Evolutionary conservation across 1,140 invertebrate genomes (phyloP).

Genomic region (Drosophila kepulauana): DNA sequence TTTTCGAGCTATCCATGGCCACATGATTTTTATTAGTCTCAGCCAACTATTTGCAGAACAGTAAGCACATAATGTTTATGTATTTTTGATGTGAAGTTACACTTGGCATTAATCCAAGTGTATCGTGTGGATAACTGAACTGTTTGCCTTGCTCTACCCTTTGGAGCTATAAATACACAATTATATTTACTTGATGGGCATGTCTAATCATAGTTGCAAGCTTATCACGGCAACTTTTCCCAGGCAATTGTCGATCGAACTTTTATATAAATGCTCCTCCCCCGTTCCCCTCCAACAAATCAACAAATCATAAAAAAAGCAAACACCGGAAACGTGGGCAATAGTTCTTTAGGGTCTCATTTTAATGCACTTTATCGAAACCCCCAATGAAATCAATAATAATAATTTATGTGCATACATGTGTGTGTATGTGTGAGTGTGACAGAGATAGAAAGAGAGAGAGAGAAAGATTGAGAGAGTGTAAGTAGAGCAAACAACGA

Average conservation of each 20-base stretch:
- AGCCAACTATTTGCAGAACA: too few species aligned
- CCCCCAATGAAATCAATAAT: conserved; percentile 65
- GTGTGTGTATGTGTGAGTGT: conserved; percentile 18
- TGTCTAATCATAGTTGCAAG: conserved; percentile 50
- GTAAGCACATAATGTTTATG: too few species aligned
- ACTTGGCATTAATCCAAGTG: conserved; percentile 40
- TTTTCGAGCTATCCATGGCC: too few species aligned
- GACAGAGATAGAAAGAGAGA: conserved; percentile 12
- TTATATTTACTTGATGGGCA: conserved; percentile 42
- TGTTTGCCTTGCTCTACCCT: conserved; percentile 39
- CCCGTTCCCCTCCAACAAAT: too few species aligned
- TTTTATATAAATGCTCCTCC: conserved; percentile 44
- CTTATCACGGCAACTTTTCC: conserved; percentile 49
- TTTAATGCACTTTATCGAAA: conserved; percentile 67
- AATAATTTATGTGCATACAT: conserved; percentile 64
- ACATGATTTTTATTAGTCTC: too few species aligned
- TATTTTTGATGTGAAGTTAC: background rate
- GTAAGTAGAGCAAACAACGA: conserved; percentile 44
- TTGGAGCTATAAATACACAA: conserved; percentile 35
- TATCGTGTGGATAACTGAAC: conserved; percentile 26
- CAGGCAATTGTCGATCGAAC: conserved; percentile 53
- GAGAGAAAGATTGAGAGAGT: conserved; percentile 1
- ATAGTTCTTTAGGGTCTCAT: conserved; percentile 56
- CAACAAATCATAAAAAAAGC: conserved; percentile 19
- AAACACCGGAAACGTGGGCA: conserved; percentile 77